These are phyloP conservation scores for Euplagia quadripunctaria DNA, from an alignment of 2,888 invertebrate species.

Conservation along the genomic window DNA sequence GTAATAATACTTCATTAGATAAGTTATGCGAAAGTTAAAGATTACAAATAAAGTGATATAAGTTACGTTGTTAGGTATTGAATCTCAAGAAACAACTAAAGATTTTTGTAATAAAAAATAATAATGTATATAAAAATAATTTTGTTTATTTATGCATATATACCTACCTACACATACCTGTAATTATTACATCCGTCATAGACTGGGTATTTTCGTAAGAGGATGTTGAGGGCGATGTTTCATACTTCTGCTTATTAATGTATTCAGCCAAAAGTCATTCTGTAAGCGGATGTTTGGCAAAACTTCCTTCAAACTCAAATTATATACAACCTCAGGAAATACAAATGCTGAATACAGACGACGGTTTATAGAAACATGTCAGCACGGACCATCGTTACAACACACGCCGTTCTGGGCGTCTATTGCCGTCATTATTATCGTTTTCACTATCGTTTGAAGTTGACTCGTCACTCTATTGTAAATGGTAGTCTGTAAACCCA, in stretches of 20 bases:
- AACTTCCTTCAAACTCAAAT: conserved; percentile 65
- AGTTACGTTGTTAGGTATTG: no score
- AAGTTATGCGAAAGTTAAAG: no score
- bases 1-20: no score
- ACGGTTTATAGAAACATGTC: conserved; percentile 50
- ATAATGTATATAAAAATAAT: no score
- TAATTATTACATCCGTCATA: no score
- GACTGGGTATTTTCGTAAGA: conserved; percentile 1
- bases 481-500: conserved; percentile 84
- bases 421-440: conserved; percentile 70
- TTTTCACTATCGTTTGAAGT: conserved; percentile 82
- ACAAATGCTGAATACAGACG: conserved; percentile 48
- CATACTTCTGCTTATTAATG: conserved; percentile 17
- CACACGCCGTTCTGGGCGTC: conserved; percentile 65
- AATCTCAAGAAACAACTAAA: no score
- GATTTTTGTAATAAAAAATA: no score
- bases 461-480: conserved; percentile 83
- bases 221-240: conserved; percentile 35
- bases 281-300: conserved; percentile 57
- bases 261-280: conserved; percentile 39
- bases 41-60: no score
- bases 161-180: no score
- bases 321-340: conserved; percentile 55
- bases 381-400: conserved; percentile 71
- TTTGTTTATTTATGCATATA: no score